A percentile compares a stretch with the other conserved stretches of the same genome.
phyloP scores from a whole-genome alignment of 2,797 vertebrate genomes.

The Sparus aurata region DNA sequence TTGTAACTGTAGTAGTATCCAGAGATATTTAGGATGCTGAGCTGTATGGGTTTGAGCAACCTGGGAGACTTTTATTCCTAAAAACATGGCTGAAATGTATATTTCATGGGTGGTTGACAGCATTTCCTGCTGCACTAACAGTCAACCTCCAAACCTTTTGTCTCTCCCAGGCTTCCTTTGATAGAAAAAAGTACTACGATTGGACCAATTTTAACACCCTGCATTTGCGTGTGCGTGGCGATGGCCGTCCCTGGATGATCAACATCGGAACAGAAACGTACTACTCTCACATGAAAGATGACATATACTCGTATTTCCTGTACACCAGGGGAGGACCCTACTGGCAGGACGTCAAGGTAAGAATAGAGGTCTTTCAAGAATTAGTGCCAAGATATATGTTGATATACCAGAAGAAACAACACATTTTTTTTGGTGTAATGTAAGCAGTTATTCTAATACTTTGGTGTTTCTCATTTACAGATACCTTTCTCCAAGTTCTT shows the following conservation, averaged over 20 bases:
- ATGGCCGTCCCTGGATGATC: constrained; percentile 97
- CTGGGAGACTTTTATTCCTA: background rate
- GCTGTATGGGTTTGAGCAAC: background rate
- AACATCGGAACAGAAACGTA: constrained; percentile 88
- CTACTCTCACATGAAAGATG: constrained; percentile 89
- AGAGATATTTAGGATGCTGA: too few relatives aligned
- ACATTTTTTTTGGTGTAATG: background rate
- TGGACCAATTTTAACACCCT: constrained; percentile 94
- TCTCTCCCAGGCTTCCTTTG: constrained; percentile 86
- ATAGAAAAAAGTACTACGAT: constrained; percentile 88
- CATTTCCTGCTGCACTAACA: background rate
- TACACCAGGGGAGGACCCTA: constrained; percentile 96
- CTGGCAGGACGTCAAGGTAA: constrained; percentile 96
- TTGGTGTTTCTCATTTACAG: constrained; percentile 71
- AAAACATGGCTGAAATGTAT: too few relatives aligned
- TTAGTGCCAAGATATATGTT: background rate
- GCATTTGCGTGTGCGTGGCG: constrained; percentile 92
- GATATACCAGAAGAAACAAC: background rate
- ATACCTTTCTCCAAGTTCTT: constrained; percentile 99
- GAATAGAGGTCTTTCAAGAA: background rate
- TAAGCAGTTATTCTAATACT: background rate
- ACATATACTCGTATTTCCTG: constrained; percentile 95
- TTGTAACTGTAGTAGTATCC: background rate
- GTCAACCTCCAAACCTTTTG: background rate
- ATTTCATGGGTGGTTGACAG: too few relatives aligned